Conservation (phyloP, 2,797 vertebrate species). For the Emys orbicularis region DNA sequence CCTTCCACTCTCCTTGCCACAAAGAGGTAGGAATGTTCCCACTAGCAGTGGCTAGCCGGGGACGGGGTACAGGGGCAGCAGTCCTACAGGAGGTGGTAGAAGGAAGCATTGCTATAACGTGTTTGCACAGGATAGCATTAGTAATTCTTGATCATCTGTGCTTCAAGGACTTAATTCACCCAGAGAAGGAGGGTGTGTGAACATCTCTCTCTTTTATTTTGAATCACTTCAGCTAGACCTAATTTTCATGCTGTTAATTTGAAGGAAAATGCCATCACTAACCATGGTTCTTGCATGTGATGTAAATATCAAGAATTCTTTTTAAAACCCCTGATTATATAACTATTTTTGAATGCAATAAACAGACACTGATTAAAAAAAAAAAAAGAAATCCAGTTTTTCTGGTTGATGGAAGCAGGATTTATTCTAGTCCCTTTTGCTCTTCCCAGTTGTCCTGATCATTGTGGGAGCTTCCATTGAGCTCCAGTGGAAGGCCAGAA, state of each 20-base stretch:
- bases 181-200: not conserved
- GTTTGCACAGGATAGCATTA: not conserved
- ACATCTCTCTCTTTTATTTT: not conserved
- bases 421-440: not conserved
- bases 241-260: not conserved
- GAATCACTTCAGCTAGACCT: not conserved
- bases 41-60: not conserved
- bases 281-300: not conserved
- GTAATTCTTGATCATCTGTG: not conserved
- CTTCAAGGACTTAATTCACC: not conserved
- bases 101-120: not conserved
- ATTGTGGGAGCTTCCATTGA: not conserved
- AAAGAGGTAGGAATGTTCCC: not conserved
- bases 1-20: not conserved
- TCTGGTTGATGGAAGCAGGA: not conserved
- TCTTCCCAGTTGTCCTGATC: not conserved
- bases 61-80: not conserved
- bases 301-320: fast-evolving
- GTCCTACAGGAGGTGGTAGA: not conserved
- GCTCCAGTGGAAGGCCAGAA: not conserved
- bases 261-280: not conserved
- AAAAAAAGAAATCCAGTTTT: fast-evolving
- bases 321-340: not conserved
- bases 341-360: not conserved
- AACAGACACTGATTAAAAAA: not conserved